Conservation (phyloP, 2,113 vertebrate species). For the Urocynchramus pylzowi region DNA sequence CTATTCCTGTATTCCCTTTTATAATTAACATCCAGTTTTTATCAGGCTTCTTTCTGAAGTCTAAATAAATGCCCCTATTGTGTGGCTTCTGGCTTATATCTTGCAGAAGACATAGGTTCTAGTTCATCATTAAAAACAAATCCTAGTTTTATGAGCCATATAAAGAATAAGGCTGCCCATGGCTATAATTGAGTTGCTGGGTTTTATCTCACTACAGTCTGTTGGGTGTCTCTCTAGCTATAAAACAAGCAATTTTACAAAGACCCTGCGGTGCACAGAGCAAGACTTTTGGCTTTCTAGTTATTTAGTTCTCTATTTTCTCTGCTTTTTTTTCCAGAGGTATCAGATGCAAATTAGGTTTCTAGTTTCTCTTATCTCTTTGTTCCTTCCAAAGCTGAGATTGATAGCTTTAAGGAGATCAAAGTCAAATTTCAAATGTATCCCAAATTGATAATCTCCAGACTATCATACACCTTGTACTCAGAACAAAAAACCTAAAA, state of each 20-base stretch:
- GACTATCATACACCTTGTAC: constrained; percentile 65
- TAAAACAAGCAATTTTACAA: constrained; percentile 67
- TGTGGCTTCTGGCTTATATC: constrained; percentile 39
- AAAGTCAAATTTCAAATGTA: constrained; percentile 67
- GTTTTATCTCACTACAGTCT: constrained; percentile 57
- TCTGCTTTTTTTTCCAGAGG: constrained; percentile 8
- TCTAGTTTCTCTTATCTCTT: constrained; percentile 66
- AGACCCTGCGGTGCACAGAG: constrained; percentile 35
- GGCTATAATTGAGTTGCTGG: constrained; percentile 57
- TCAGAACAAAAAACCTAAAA: constrained; percentile 65
- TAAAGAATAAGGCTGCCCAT: constrained; percentile 56
- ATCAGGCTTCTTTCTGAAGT: constrained; percentile 43
- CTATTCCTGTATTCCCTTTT: neutral
- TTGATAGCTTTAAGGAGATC: constrained; percentile 69
- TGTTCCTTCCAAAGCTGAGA: constrained; percentile 59
- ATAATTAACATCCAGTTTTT: constrained; percentile 52
- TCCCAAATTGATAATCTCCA: constrained; percentile 69
- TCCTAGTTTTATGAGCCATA: constrained; percentile 38
- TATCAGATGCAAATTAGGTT: constrained; percentile 68
- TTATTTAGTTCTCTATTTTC: constrained; percentile 56
- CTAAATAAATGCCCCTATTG: constrained; percentile 24
- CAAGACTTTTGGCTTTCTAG: constrained; percentile 49
- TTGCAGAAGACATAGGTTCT: constrained; percentile 19
- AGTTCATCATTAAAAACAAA: constrained; percentile 66
- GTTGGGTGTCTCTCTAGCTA: constrained; percentile 52